Base-by-base conservation (phyloP, 2,888 invertebrate genomes). In the Amphipyra berbera region DNA sequence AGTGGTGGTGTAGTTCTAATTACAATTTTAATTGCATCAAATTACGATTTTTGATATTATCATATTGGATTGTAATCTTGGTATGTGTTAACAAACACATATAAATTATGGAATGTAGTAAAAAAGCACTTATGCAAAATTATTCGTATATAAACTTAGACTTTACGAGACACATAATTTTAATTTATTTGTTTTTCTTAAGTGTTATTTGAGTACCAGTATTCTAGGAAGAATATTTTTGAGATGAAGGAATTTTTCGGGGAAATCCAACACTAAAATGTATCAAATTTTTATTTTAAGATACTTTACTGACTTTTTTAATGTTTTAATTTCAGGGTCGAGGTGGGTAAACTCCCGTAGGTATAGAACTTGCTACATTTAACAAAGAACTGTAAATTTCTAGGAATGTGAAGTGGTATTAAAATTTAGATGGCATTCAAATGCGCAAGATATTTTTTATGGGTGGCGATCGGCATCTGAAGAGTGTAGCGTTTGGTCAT, bases 101-200 rank as follows among this genome's bases (percentile, higher is more conserved):
- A 30, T 4, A 30, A 30, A 7, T 30, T 30, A 30, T 30, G 6
- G 21, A 3, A 2, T 30, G 6, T 6, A 6, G 13, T 58, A 40
- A 15, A 60, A 54, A 47, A 66, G 15, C 8, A 40, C 13, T 50
- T 40, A 12, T 1, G 35, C 7, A 7, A 33, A 48, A 47, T n/a
- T 15, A 7, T 30, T 15, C n/a, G 15, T 44, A 21, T 1, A 21
- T 21, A 49, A 65, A 49, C 10, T 27, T 21, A 10, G 13, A 21
- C 8, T 40, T 58, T 48, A 66, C 27, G 59, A 66, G 14, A 47
- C 6, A 56, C 7, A 35, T 0, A 30, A 9, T 5, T 49, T 30
- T 47, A 14, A 55, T 67, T 53, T 60, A 54, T 55, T 35, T 52
- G 30, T 50, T 46, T 49, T 52, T 46, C 27, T 49, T 8, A 4